These are phyloP conservation scores for Terrapene triunguis DNA, from an alignment of 2,113 vertebrate species.

Conservation along the genomic window DNA sequence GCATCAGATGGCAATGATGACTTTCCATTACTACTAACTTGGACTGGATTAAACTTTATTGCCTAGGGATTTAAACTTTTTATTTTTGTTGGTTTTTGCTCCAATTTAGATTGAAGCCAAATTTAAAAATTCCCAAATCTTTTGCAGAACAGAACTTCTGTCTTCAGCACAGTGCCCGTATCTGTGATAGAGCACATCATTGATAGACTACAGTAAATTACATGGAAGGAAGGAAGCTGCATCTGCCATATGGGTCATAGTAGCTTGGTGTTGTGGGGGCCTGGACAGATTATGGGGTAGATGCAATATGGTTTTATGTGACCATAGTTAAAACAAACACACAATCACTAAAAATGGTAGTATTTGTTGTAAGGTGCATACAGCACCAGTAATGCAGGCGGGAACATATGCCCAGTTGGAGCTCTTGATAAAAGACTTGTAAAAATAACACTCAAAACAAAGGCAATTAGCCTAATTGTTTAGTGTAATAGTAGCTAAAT, in stretches of 20 bases:
- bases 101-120: background rate
- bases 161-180: too few species aligned
- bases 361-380: too few species aligned
- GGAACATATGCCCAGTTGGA: too few species aligned
- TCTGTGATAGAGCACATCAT: background rate
- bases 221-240: background rate
- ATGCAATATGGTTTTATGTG: background rate
- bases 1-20: background rate
- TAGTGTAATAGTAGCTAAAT: too few species aligned
- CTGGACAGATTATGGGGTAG: background rate
- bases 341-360: background rate
- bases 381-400: too few species aligned
- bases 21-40: conserved; percentile 1
- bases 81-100: background rate
- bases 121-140: background rate
- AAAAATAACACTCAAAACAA: too few species aligned
- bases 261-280: background rate
- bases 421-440: too few species aligned
- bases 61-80: background rate
- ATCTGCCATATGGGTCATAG: background rate
- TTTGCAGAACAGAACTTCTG: too few species aligned
- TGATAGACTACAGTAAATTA: background rate
- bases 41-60: background rate
- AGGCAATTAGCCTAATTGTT: too few species aligned
- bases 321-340: background rate